These are phyloP conservation scores for Hepsetus odoe DNA, from an alignment of 2,113 vertebrate species.

Conservation along the genomic window DNA sequence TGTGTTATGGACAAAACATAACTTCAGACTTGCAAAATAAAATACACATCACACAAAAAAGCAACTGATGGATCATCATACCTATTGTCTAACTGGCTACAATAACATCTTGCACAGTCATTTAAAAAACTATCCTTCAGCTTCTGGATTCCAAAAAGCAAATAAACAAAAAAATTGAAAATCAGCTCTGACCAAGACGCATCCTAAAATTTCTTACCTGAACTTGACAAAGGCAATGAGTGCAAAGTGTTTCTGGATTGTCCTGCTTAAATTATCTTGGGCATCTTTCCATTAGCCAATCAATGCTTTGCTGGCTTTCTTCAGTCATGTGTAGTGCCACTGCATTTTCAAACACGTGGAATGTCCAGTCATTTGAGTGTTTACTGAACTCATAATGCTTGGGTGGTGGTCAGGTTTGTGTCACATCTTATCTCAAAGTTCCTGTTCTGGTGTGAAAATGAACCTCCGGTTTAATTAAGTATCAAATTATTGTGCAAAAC, in stretches of 20 bases:
- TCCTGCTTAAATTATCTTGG: conserved; percentile 9
- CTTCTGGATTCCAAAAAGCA: too few relatives aligned
- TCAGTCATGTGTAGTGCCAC: not conserved
- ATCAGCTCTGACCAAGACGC: too few relatives aligned
- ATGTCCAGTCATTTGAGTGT: not conserved
- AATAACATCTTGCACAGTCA: too few relatives aligned
- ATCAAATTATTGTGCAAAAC: not conserved
- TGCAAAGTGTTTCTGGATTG: not conserved
- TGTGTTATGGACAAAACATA: not conserved
- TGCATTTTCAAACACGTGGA: not conserved
- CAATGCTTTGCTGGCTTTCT: not conserved
- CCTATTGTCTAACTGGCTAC: too few relatives aligned
- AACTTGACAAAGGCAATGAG: not conserved
- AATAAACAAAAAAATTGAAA: not conserved
- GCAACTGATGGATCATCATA: too few relatives aligned
- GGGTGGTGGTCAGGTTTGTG: not conserved
- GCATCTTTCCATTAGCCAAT: conserved; percentile 8
- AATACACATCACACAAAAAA: too few relatives aligned
- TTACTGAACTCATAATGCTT: not conserved
- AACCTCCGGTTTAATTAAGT: not conserved
- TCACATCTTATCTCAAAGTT: not conserved
- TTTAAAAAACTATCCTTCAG: too few relatives aligned
- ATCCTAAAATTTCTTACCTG: conserved; percentile 36
- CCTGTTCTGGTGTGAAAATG: not conserved
- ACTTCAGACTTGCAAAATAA: not conserved